phyloP scores from a whole-genome alignment of 2,797 vertebrate genomes.

The Pelodytes ibericus region DNA sequence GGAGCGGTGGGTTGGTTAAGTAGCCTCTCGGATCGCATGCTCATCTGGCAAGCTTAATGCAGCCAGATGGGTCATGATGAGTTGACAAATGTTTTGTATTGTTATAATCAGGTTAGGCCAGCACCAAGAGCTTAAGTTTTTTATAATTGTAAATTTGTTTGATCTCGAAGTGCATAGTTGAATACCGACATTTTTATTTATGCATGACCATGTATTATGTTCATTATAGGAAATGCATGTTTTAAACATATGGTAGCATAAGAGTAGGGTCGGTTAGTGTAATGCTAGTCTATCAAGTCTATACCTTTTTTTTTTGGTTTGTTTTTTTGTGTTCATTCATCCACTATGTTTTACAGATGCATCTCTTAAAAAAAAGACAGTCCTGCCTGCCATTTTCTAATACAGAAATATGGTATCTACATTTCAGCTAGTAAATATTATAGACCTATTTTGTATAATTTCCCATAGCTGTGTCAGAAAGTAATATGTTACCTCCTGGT shows the following conservation, averaged over 20 bases:
- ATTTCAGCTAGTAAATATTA: too few relatives aligned
- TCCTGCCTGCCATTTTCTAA: too few relatives aligned
- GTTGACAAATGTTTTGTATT: not conserved
- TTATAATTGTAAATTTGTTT: not conserved
- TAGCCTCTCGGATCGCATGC: not conserved
- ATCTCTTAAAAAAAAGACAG: too few relatives aligned
- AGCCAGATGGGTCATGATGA: slow-evolving; percentile 3
- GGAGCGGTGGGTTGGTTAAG: not conserved
- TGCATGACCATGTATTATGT: not conserved
- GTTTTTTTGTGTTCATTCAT: too few relatives aligned
- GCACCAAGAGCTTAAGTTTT: not conserved
- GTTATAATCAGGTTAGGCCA: not conserved
- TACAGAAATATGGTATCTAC: too few relatives aligned
- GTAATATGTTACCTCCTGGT: too few relatives aligned
- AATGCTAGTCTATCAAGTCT: too few relatives aligned
- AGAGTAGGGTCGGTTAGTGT: too few relatives aligned
- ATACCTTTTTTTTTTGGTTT: too few relatives aligned
- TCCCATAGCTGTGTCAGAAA: too few relatives aligned
- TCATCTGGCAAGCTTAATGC: slow-evolving; percentile 5
- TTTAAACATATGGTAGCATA: not conserved
- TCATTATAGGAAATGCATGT: not conserved
- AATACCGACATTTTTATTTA: not conserved
- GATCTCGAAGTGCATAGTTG: not conserved
- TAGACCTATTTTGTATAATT: too few relatives aligned
- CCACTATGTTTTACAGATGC: too few relatives aligned